Percentiles rank a stretch among this genome's conserved stretches.
Conservation (phyloP, 2,797 vertebrate genomes). For the Antennarius maculatus region DNA sequence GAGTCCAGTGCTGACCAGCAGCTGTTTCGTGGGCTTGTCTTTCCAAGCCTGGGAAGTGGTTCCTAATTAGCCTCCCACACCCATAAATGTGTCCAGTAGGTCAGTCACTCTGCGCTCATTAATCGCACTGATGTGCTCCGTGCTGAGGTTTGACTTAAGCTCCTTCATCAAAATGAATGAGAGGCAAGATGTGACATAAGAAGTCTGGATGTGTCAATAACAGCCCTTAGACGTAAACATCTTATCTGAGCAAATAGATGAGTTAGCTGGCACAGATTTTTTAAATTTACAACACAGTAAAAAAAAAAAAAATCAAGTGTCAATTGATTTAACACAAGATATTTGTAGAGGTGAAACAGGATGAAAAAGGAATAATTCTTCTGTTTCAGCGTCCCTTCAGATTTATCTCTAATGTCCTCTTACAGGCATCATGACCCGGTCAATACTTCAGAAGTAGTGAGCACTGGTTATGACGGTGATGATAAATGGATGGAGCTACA, state of each 20-base stretch:
- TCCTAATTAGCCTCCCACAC: constrained; percentile 88
- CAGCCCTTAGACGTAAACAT: constrained; percentile 39
- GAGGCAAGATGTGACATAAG: constrained; percentile 65
- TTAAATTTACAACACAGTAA: constrained; percentile 6
- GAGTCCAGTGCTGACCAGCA: constrained; percentile 85
- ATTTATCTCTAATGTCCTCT: constrained; percentile 74
- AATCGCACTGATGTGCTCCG: constrained; percentile 77
- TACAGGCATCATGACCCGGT: constrained; percentile 71
- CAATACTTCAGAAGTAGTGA: constrained; percentile 73
- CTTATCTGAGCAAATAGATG: constrained; percentile 22
- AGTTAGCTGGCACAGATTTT: not conserved
- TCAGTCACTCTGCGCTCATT: constrained; percentile 79
- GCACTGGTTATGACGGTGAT: constrained; percentile 80
- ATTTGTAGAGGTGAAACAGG: constrained; percentile 43
- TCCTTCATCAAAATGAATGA: constrained; percentile 70
- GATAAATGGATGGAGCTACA: constrained; percentile 88
- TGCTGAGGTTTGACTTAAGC: constrained; percentile 69
- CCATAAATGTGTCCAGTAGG: constrained; percentile 84
- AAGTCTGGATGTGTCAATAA: constrained; percentile 59
- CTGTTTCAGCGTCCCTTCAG: constrained; percentile 51
- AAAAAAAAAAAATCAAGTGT: not conserved
- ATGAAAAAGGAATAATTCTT: constrained; percentile 37
- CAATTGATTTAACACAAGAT: constrained; percentile 32
- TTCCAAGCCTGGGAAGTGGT: constrained; percentile 83
- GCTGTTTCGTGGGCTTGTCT: constrained; percentile 81